Evolutionary conservation across 2,797 vertebrate species (phyloP).

Genomic region (Halcyon chelicuti): DNA sequence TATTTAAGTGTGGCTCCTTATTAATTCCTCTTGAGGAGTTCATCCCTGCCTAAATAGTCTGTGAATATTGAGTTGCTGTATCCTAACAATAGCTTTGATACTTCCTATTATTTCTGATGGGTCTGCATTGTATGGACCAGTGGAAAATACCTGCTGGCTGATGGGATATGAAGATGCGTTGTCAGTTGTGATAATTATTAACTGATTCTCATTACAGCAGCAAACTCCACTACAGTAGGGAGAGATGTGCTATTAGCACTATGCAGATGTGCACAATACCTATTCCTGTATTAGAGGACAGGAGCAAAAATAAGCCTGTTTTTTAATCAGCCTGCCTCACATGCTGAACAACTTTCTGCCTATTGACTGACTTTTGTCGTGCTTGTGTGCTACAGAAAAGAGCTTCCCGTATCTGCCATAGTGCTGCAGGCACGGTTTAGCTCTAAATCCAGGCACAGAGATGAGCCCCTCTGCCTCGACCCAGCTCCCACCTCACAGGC

Average conservation of each 20-base stretch:
- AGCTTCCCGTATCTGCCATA: fast-evolving
- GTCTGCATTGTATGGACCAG: neutral
- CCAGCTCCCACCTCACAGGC: fast-evolving
- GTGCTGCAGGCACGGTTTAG: fast-evolving
- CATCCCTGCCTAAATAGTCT: neutral
- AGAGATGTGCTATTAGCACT: neutral
- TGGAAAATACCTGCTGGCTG: neutral
- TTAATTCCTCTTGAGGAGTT: constrained; percentile 1
- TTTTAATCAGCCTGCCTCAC: neutral
- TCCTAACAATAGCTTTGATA: neutral
- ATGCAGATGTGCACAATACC: fast-evolving
- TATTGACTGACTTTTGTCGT: neutral
- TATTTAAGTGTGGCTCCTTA: constrained; percentile 14
- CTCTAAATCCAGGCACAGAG: neutral
- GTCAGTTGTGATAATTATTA: neutral
- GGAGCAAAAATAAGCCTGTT: neutral
- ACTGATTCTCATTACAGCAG: neutral
- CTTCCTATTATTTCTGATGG: neutral
- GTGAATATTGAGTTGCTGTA: neutral
- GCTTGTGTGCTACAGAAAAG: neutral
- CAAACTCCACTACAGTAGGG: fast-evolving
- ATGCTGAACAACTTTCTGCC: neutral
- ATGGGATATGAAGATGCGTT: neutral
- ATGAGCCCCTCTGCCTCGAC: neutral
- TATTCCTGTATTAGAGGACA: neutral